Base-by-base conservation (phyloP, 2,113 vertebrate genomes). In the Coreoperca whiteheadi region DNA sequence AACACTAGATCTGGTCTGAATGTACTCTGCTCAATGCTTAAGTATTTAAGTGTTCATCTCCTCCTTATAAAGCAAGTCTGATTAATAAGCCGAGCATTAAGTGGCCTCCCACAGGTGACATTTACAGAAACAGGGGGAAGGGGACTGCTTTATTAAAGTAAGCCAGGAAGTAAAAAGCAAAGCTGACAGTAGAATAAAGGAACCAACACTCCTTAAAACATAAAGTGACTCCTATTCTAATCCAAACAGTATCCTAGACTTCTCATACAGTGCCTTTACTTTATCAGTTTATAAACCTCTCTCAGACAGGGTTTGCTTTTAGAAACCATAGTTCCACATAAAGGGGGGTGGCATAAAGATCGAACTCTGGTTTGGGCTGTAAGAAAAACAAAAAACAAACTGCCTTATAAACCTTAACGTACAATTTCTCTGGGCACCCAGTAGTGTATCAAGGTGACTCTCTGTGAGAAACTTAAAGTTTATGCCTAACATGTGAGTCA, bases 91-190 rank as follows among this genome's bases (percentile, higher is more conserved):
- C 4, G 18, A 66, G 74, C 84, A 80, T 76, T 79, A 91, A 87
- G 86, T 85, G 90, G 87, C 61, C 71, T 89, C 91, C 88, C 82
- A 82, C 85, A 86, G 89, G 88, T 84, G 89, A 61, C 82, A 83
- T 77, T 86, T 79, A 86, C 11, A 72, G 56, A 87, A 74, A 80
- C 73, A 70, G 32, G 69, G 81, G 77, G 20, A 75, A 72, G 59
- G 67, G 46, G 34, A 51, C 54, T 66, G 69, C 78, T 87, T 89
- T 79, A 90, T 82, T 79, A 84, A 85, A 85, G 68, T 65, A 67
- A 69, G 63, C 15, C 39, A 78, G 68, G 12, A 79, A 84, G 23
- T 61, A 43, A 82, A 64, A 50, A 82, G 65, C n/a, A 80, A 56
- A 79, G 65, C 70, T 74, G 79, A 82, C 46, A 12, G 66, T 16